A percentile compares a stretch with the other conserved stretches of the same genome.
Evolutionary conservation across 64 coral and sea anemone genomes (phyloP).

Genomic region (Exaiptasia diaphana): DNA sequence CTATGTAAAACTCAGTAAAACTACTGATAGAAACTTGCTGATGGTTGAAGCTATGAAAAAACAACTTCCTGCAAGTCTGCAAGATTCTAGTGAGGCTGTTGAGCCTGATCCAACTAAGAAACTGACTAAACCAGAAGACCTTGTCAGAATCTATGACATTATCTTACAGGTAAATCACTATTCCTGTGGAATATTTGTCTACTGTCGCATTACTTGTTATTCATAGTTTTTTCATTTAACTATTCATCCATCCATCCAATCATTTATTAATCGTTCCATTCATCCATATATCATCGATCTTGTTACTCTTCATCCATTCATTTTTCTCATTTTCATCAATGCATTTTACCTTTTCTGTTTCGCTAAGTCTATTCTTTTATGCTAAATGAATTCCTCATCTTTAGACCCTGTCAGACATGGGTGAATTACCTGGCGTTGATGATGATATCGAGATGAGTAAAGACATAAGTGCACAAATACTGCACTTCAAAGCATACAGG

Average conservation of each 20-base stretch:
- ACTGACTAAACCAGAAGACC: constrained; percentile 80
- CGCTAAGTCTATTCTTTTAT: too few species aligned
- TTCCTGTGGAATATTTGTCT: not conserved
- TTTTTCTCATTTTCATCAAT: too few species aligned
- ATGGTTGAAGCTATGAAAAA: constrained; percentile 89
- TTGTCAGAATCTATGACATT: constrained; percentile 96
- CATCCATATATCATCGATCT: too few species aligned
- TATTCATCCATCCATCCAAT: too few species aligned
- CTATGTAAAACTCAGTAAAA: constrained; percentile 81
- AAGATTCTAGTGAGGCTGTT: constrained; percentile 47
- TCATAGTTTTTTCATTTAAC: too few species aligned
- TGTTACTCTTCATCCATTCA: not conserved
- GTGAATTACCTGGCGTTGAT: constrained; percentile 78
- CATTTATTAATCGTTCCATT: too few species aligned
- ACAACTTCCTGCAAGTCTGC: constrained; percentile 56
- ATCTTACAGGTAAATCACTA: constrained; percentile 83
- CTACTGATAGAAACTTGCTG: constrained; percentile 78
- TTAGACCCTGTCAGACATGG: constrained; percentile 93
- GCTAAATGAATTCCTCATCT: too few species aligned
- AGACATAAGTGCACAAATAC: constrained; percentile 84
- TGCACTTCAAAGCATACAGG: constrained; percentile 89
- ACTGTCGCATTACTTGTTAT: not conserved
- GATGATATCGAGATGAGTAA: constrained; percentile 76
- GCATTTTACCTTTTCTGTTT: too few species aligned
- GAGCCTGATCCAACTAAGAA: constrained; percentile 28